Percentiles rank a stretch among this genome's conserved stretches.
Conservation (phyloP, 2,113 vertebrate species). For the Xiphias gladius region DNA sequence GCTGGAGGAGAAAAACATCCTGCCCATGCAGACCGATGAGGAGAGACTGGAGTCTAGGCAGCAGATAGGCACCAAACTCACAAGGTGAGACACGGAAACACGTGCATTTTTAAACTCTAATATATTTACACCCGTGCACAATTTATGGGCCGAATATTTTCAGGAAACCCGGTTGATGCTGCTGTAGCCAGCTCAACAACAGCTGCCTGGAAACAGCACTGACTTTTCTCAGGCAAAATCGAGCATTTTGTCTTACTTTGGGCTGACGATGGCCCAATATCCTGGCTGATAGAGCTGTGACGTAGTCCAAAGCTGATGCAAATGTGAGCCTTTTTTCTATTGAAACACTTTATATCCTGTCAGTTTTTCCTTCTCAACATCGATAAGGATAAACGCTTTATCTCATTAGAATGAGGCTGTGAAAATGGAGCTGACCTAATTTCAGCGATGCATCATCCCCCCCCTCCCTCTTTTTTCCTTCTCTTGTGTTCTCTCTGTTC, state of each 20-base stretch:
- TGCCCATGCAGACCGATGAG: conserved; percentile 96
- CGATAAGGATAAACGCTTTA: conserved; percentile 73
- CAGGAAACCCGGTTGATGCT: conserved; percentile 14
- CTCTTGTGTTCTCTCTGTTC: conserved; percentile 63
- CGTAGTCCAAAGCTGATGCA: conserved; percentile 42
- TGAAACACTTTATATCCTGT: conserved; percentile 43
- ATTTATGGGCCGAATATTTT: conserved; percentile 23
- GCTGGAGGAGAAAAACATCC: conserved; percentile 98
- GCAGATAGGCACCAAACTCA: conserved; percentile 98
- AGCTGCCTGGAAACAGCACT: background rate
- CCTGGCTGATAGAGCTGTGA: conserved; percentile 32
- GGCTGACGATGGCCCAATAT: conserved; percentile 26
- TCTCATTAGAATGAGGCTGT: conserved; percentile 69
- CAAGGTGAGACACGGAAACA: conserved; percentile 85
- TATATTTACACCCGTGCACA: conserved; percentile 13
- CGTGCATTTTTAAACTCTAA: conserved; percentile 24
- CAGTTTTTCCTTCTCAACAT: conserved; percentile 39
- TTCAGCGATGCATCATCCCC: conserved; percentile 65
- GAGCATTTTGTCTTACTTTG: conserved; percentile 46
- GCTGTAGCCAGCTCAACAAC: background rate
- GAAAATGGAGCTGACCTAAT: conserved; percentile 84
- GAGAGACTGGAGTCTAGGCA: conserved; percentile 95
- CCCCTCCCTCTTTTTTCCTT: conserved; percentile 17
- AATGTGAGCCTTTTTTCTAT: conserved; percentile 40
- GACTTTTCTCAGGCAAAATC: conserved; percentile 11